Evolutionary conservation across 2,888 invertebrate species (phyloP).

Genomic region (Volucella inflata): DNA sequence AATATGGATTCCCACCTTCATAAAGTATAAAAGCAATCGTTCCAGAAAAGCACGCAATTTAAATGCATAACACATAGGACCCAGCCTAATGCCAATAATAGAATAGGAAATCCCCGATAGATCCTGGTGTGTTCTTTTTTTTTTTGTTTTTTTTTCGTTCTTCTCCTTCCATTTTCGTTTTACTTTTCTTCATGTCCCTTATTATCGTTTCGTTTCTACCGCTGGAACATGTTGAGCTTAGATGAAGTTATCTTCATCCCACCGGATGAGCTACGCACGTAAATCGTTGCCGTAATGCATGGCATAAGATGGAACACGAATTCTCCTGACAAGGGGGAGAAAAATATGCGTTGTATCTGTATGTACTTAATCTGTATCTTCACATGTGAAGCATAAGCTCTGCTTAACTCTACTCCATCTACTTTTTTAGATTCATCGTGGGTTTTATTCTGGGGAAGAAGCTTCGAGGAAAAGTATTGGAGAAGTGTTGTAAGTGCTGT

Average conservation of each 20-base stretch:
- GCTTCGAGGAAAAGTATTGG: too few relatives aligned
- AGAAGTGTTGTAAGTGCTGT: too few relatives aligned
- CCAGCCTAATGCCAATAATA: constrained; percentile 84
- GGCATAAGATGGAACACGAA: constrained; percentile 17
- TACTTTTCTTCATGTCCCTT: constrained; percentile 10
- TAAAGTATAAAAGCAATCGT: constrained; percentile 75
- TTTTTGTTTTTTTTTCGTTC: constrained; percentile 1
- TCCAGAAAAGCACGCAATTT: constrained; percentile 84
- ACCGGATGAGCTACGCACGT: constrained; percentile 74
- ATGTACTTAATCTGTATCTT: constrained; percentile 58
- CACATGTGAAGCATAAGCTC: constrained; percentile 53
- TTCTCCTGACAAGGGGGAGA: constrained; percentile 39
- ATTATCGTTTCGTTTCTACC: neutral
- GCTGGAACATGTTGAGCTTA: constrained; percentile 74
- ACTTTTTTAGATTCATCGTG: too few relatives aligned
- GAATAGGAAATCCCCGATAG: constrained; percentile 84
- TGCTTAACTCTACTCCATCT: constrained; percentile 52
- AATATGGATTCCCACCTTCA: constrained; percentile 75
- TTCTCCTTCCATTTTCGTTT: constrained; percentile 15
- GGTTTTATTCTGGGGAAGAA: too few relatives aligned
- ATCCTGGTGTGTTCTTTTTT: constrained; percentile 79
- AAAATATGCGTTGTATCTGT: constrained; percentile 47
- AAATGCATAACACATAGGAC: constrained; percentile 84
- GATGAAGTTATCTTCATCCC: constrained; percentile 73
- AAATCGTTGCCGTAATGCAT: constrained; percentile 62